Evolutionary conservation across 2,888 invertebrate genomes (phyloP), one percentile per base, ranked within the genome.

Genomic region (Oegoconia quadripuncta): DNA sequence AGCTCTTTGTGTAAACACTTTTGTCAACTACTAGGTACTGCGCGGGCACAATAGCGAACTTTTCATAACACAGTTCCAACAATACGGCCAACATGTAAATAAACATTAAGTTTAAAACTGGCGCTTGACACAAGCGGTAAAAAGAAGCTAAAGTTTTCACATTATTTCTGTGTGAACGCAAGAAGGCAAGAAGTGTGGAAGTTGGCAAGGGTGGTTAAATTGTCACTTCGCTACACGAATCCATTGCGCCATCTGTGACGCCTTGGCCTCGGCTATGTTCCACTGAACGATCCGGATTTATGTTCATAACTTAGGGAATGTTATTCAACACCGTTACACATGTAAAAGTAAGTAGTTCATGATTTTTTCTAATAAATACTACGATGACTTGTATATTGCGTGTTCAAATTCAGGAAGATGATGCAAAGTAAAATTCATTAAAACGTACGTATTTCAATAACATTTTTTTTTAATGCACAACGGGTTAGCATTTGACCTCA

Each of bases 131-230:
- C 53, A 48, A 55, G 56, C 58, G 59, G 52, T 61, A 64, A 71
- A 73, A 72, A 68, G 57, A 62, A 65, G 57, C 53, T 56, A 54
- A 74, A 74, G 61, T 75, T 75, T 72, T 60, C 65, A 65, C 74
- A 77, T 79, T 77, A 77, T 71, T 76, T 67, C 65, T 62, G 65
- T 55, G 58, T 35, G 39, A 47, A 52, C 41, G 44, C 43, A 25
- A 56, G 32, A 11, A 55, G 48, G 59, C 70, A 69, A 69, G 69
- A 72, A 74, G 70, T 60, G 64, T 55, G 48, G 48, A 70, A 75
- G 60, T 76, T 72, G 31, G 64, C 44, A 46, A 57, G 44, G 64
- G 63, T 62, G 66, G 54, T 69, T 68, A 74, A 74, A 74, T 73
- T 68, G 73, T 72, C 67, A 61, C 66, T 62, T 59, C 55, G 57